Base-by-base conservation (phyloP, 2,797 vertebrate species). In the Hyperoplus immaculatus region DNA sequence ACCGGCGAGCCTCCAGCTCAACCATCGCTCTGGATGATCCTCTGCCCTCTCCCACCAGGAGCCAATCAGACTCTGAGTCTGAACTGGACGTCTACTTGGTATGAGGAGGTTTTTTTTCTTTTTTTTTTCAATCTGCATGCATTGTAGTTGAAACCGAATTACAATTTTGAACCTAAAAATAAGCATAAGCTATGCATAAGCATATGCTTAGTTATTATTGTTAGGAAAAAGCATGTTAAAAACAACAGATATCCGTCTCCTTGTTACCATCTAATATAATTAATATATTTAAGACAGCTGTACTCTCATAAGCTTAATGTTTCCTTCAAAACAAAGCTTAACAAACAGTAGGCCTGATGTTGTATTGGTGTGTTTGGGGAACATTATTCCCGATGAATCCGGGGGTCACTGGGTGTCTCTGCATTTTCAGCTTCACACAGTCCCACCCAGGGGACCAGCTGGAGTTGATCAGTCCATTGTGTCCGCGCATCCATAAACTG, bases 71-170 rank as follows among this genome's bases (percentile, higher is more conserved):
- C 74, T 96, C 96, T 0, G 97, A 96, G 55, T 96, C 96, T 0
- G 97, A 96, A 56, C 90, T 97, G 65, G 97, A 98, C 8, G 94
- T 97, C 84, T 97, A 98, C 85, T 95, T 99, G 95, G 98, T 99
- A 94, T 94, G 97, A 95, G 70, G 16, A 0, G 1, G 36, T 45
- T 65, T 12, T 36, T 14, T 75, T 59, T 4, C 16, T 46, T 12
- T 75, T 59, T 4, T 29, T 29, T 18, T 46, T 45, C 14, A 46
- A 36, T 55, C 5, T 65, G n/a, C 5, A 29, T 43, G 6, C 0
- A 55, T 38, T 38, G 18, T 12, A 46, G 0, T 10, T 36, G 29
- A 29, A 29, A 29, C 29, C 29, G 29, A 29, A 29, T 29, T 29
- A 29, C 29, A 29, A 29, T 29, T 29, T 29, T 29, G 3, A 29